A percentile compares a stretch with the other conserved stretches of the same genome.
Evolutionary conservation across 2,888 invertebrate genomes (phyloP).

Genomic region (Meteorus colon): DNA sequence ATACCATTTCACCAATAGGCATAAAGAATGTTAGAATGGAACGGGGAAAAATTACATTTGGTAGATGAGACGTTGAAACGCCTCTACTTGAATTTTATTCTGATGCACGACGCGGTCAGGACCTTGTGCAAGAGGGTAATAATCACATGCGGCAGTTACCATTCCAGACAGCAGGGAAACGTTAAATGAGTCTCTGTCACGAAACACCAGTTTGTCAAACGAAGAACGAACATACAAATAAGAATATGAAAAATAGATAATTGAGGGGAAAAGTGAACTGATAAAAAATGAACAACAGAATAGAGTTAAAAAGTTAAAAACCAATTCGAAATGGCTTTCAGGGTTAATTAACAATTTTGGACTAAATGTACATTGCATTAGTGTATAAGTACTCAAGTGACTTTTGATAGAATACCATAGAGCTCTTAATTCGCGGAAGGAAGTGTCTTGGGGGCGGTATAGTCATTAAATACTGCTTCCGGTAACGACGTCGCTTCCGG

Average conservation of each 20-base stretch:
- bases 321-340: background rate
- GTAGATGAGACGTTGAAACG: slow-evolving; percentile 26
- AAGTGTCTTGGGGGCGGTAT: slow-evolving; percentile 4
- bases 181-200: slow-evolving; percentile 34
- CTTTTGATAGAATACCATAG: background rate
- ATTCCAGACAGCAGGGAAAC: slow-evolving; percentile 20
- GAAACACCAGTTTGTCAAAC: slow-evolving; percentile 1
- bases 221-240: background rate
- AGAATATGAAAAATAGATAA: background rate
- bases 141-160: slow-evolving; percentile 40
- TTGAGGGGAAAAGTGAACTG: background rate
- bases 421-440: slow-evolving; percentile 34
- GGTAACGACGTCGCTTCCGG: slow-evolving; percentile 19
- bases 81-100: slow-evolving; percentile 15
- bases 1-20: background rate
- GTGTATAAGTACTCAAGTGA: slow-evolving; percentile 9
- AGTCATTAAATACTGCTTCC: slow-evolving; percentile 38
- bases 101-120: slow-evolving; percentile 32
- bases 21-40: slow-evolving; percentile 25
- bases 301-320: background rate
- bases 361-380: background rate
- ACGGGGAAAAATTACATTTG: slow-evolving; percentile 18
- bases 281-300: background rate
- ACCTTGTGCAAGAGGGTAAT: slow-evolving; percentile 30
- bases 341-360: background rate